Conservation (phyloP, 30 jellyfish, hydroid and myxozoan genomes). For the Hydractinia echinata region DNA sequence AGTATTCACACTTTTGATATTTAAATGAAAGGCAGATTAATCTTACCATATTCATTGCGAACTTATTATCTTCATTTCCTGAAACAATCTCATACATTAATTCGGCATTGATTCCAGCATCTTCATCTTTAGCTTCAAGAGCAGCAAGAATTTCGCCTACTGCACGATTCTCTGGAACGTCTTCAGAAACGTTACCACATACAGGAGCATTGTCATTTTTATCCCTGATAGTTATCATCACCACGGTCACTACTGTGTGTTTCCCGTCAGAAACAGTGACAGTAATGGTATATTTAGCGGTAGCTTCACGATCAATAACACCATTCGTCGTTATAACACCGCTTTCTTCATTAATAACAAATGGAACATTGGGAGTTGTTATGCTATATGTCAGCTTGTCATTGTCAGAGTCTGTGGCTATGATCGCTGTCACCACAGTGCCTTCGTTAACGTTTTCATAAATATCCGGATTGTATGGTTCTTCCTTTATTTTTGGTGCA, state of each 20-base stretch:
- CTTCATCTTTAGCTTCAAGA: slow-evolving; percentile 48
- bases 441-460: slow-evolving; percentile 9
- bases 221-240: background rate
- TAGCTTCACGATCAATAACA: slow-evolving; percentile 39
- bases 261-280: slow-evolving; percentile 45
- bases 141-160: slow-evolving; percentile 41
- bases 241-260: background rate
- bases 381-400: background rate
- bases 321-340: slow-evolving; percentile 33
- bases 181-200: slow-evolving; percentile 26
- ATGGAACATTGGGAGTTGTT: background rate
- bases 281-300: slow-evolving; percentile 21
- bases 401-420: slow-evolving; percentile 41
- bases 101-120: slow-evolving; percentile 49
- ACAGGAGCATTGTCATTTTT: slow-evolving; percentile 5
- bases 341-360: slow-evolving; percentile 30
- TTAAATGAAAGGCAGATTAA: background rate
- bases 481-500: background rate
- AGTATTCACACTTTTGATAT: too few species aligned
- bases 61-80: background rate
- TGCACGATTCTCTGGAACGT: slow-evolving; percentile 36
- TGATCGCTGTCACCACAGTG: slow-evolving; percentile 23
- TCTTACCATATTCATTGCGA: background rate
- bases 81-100: background rate
- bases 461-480: background rate